A percentile compares a stretch with the other conserved stretches of the same genome.
Evolutionary conservation across 1,140 invertebrate species (phyloP).

Genomic region (Solenopsis invicta): DNA sequence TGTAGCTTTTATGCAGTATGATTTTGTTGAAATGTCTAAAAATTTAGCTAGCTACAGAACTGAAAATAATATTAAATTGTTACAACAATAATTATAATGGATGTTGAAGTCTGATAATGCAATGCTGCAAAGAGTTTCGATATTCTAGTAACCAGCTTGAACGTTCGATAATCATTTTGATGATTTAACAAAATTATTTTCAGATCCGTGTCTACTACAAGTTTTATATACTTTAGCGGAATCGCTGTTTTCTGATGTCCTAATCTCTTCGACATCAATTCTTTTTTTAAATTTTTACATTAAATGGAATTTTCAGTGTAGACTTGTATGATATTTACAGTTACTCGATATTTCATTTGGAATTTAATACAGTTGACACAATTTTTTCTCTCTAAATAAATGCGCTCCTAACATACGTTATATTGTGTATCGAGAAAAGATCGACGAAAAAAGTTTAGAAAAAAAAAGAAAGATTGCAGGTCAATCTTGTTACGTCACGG

Average conservation of each 20-base stretch:
- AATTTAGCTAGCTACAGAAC: no score
- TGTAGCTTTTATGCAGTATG: neutral
- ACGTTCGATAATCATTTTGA: no score
- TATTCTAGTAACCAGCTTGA: no score
- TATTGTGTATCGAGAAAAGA: neutral
- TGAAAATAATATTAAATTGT: no score
- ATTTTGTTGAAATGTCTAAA: no score
- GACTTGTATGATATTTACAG: neutral
- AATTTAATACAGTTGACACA: neutral
- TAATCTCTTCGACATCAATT: neutral
- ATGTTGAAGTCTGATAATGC: no score
- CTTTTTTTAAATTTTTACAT: neutral
- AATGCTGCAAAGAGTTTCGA: no score
- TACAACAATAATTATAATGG: no score
- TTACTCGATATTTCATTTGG: neutral
- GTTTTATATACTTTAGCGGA: no score
- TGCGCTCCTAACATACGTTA: neutral
- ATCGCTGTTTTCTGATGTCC: no score
- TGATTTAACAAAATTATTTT: no score
- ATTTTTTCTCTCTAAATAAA: neutral
- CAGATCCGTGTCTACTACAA: no score
- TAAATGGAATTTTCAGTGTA: neutral
- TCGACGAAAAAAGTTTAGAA: neutral
- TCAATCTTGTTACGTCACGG: neutral
- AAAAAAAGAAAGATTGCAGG: neutral